Evolutionary conservation across 1,140 invertebrate genomes (phyloP), one percentile per base, ranked within the genome.

Genomic region (Steinernema khuongi): DNA sequence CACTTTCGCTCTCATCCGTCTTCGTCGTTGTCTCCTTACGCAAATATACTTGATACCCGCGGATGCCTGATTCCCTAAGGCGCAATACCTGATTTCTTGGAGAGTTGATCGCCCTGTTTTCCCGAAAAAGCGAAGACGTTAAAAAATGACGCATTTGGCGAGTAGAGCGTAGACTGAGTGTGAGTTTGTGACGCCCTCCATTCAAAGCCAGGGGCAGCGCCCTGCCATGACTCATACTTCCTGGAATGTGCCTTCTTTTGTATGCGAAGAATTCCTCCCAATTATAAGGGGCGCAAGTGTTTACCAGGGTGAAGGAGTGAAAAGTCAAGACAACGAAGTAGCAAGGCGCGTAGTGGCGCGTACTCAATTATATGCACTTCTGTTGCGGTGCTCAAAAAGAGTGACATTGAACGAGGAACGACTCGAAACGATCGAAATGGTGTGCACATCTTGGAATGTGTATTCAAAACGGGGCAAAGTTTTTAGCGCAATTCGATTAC

Each of bases 281-380:
- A 26, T 60, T 60, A n/a, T n/a, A 60, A 14, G 50, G 14, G 26
- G 50, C 26, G 50, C 14, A 60, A 60, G 50, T 60, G 50, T 60
- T 60, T 60, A 22, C n/a, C n/a, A n/a, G n/a, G n/a, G n/a, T n/a
- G 22, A 60, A 22, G 50, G 22, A 4, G 36, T 41, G 36, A 41
- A 26, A 22, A 60, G 50, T 60, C 50, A 60, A 60, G 50, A 60
- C 50, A 60, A 60, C 50, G 50, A 22, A 60, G n/a, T n/a, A 60
- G 19, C 50, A 14, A n/a, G 50, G 22, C 50, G 50, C 50, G 50
- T 60, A 41, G 36, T n/a, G 7, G 36, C 36, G 7, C 7, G 7
- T 7, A 41, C 7, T 41, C 36, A 41, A 41, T 41, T 41, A 41
- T 41, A 41, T 41, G 36, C 36, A 41, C 36, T 41, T 41, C 36